Percentiles rank a stretch among this genome's conserved stretches.
Conservation (phyloP, 2,888 invertebrate genomes). For the Aproaerema taeniolella region DNA sequence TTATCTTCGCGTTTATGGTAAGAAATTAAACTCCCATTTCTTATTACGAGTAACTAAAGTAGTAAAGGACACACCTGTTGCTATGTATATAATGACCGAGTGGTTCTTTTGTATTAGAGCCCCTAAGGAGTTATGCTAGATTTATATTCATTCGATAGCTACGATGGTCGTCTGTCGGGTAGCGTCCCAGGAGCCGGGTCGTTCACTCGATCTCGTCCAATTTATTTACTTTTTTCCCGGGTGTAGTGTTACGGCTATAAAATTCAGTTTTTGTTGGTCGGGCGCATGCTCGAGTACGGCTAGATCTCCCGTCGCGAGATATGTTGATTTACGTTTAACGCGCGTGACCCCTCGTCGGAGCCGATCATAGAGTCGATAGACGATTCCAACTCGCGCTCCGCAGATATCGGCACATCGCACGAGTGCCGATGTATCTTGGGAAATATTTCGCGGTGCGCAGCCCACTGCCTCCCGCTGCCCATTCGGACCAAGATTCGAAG, state of each 20-base stretch:
- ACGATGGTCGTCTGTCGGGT: slow-evolving; percentile 33
- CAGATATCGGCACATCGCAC: slow-evolving; percentile 71
- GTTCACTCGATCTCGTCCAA: slow-evolving; percentile 60
- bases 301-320: slow-evolving; percentile 76
- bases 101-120: slow-evolving; percentile 8
- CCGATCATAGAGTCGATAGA: slow-evolving; percentile 75
- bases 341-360: slow-evolving; percentile 72
- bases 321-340: slow-evolving; percentile 77
- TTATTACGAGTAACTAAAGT: too few relatives aligned
- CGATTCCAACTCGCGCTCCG: slow-evolving; percentile 66
- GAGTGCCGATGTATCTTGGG: slow-evolving; percentile 72
- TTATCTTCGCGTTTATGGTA: too few relatives aligned
- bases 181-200: slow-evolving; percentile 42
- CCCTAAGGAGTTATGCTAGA: slow-evolving; percentile 12
- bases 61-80: too few relatives aligned
- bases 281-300: slow-evolving; percentile 62
- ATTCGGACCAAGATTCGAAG: slow-evolving; percentile 56
- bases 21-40: too few relatives aligned
- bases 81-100: slow-evolving; percentile 4
- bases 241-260: slow-evolving; percentile 73
- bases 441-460: slow-evolving; percentile 64
- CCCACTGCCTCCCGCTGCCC: slow-evolving; percentile 31
- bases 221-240: slow-evolving; percentile 67
- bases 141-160: slow-evolving; percentile 12
- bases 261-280: slow-evolving; percentile 70